phyloP scores from a whole-genome alignment of 30 jellyfish, hydroid and myxozoan species.

The Cassiopea xamachana region DNA sequence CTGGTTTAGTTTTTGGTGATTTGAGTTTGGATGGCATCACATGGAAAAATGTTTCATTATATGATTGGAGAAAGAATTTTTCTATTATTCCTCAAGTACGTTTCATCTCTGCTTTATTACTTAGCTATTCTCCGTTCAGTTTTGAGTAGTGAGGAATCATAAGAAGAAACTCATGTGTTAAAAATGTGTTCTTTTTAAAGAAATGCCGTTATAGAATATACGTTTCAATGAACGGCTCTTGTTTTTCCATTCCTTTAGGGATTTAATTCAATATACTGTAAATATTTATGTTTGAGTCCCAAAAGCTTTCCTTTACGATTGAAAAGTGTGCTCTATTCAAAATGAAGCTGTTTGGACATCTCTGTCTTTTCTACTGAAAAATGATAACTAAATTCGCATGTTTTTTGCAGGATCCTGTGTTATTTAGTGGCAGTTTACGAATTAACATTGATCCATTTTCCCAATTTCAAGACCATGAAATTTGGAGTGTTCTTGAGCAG shows the following conservation, averaged over 20 bases:
- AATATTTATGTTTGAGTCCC: too few relatives aligned
- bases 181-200: too few relatives aligned
- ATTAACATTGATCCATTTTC: conserved; percentile 77
- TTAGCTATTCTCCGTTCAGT: not conserved
- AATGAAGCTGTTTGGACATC: too few relatives aligned
- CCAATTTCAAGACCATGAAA: conserved; percentile 70
- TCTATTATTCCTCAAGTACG: conserved; percentile 91
- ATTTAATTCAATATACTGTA: too few relatives aligned
- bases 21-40: conserved; percentile 70
- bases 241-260: too few relatives aligned
- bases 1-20: conserved; percentile 67
- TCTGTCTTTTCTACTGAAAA: too few relatives aligned
- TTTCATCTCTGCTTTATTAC: not conserved
- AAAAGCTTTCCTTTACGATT: too few relatives aligned
- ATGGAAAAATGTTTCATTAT: conserved; percentile 30
- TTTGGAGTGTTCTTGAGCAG: conserved; percentile 91
- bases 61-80: conserved; percentile 61
- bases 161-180: too few relatives aligned
- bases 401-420: conserved; percentile 81
- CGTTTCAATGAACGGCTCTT: too few relatives aligned
- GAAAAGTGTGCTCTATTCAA: too few relatives aligned
- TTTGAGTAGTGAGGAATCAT: too few relatives aligned
- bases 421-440: conserved; percentile 82
- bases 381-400: not conserved
- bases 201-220: too few relatives aligned